Evolutionary conservation across 2,113 vertebrate species (phyloP).

Genomic region (Myiozetetes cayanensis): DNA sequence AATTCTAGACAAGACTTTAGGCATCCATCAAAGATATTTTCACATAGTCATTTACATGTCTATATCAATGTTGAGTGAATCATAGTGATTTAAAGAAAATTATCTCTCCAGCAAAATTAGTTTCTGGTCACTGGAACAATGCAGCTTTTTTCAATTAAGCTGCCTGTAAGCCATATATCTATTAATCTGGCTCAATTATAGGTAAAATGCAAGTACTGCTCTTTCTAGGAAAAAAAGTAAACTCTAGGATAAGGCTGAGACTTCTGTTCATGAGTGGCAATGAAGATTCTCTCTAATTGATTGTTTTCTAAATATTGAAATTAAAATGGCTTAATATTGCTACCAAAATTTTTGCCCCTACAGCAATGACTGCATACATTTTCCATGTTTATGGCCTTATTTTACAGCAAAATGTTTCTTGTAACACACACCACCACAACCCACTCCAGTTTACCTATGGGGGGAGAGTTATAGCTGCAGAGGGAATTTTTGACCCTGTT

Average conservation of each 20-base stretch:
- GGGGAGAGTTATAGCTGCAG: neutral
- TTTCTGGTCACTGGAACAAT: neutral
- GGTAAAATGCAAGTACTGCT: neutral
- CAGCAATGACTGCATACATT: neutral
- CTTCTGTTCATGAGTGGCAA: neutral
- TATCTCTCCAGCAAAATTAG: neutral
- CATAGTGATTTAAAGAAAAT: neutral
- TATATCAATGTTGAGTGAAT: neutral
- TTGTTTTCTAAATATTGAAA: neutral
- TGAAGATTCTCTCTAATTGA: neutral
- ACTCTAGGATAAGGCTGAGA: neutral
- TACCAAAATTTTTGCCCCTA: neutral
- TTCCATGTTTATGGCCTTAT: neutral
- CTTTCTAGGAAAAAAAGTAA: neutral
- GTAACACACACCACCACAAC: no score
- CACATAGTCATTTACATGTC: neutral
- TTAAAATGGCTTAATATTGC: neutral
- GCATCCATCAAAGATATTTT: neutral
- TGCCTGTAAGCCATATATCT: neutral
- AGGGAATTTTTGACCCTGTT: neutral
- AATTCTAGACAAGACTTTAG: neutral
- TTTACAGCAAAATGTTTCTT: neutral
- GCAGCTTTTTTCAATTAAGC: neutral
- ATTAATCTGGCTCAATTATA: neutral
- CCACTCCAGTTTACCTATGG: neutral